Evolutionary conservation across 2,888 invertebrate species (phyloP), one percentile per base, ranked within the genome.

Genomic region (Lepidochitona cinerea): DNA sequence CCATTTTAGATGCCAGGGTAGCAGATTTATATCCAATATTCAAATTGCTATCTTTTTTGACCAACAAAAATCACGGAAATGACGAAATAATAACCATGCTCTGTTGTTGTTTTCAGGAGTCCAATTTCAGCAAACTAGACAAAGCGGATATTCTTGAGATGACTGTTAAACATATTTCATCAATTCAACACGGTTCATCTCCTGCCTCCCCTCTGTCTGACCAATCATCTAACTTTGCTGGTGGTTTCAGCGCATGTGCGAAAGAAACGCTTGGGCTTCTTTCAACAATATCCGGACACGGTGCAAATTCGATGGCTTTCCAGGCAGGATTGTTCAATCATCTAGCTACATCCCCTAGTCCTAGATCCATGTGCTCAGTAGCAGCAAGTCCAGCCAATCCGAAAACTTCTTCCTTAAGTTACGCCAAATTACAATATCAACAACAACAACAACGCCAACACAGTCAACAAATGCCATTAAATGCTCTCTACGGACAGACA

Each of bases 41-140:
- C n/a, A n/a, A n/a, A n/a, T n/a, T n/a, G n/a, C n/a, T n/a, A n/a
- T n/a, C n/a, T n/a, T n/a, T n/a, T n/a, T n/a, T n/a, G n/a, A n/a
- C n/a, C n/a, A n/a, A n/a, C n/a, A n/a, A n/a, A n/a, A n/a, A n/a
- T n/a, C n/a, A n/a, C n/a, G n/a, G n/a, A n/a, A n/a, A n/a, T n/a
- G n/a, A n/a, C n/a, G n/a, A n/a, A n/a, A n/a, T n/a, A n/a, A n/a
- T n/a, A n/a, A n/a, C n/a, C n/a, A n/a, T n/a, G n/a, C n/a, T 41
- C 41, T 41, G 41, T 41, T 41, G 18, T 23, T 2, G 23, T 49
- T 7, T 49, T 49, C 59, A 59, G 59, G 59, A 59, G 29, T 29
- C 59, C 59, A 59, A 59, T 26, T 59, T 59, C 32, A 59, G 59
- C 26, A 59, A 59, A 59, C 59, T 59, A 4, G 59, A 59, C 59